These are phyloP conservation scores for Chanos chanos DNA, from an alignment of 2,797 vertebrate species.

Conservation along the genomic window DNA sequence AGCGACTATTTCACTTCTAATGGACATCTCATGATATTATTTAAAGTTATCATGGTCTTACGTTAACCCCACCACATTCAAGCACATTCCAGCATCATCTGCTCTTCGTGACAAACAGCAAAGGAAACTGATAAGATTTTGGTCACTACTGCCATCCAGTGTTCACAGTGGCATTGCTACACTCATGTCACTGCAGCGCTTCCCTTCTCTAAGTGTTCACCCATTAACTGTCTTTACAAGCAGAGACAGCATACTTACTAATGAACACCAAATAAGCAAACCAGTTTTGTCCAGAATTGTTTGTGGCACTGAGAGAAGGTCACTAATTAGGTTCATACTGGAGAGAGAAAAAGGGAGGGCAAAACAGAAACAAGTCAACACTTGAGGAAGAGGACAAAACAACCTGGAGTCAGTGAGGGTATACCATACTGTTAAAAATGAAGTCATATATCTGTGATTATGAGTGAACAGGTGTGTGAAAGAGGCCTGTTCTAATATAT, in stretches of 20 bases:
- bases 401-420: not conserved
- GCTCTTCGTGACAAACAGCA: not conserved
- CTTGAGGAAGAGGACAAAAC: too few species aligned
- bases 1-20: too few species aligned
- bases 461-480: not conserved
- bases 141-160: slow-evolving; percentile 76
- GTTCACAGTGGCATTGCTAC: slow-evolving; percentile 38
- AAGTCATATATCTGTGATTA: not conserved
- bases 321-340: slow-evolving; percentile 35
- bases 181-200: slow-evolving; percentile 34
- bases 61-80: too few species aligned
- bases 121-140: slow-evolving; percentile 59
- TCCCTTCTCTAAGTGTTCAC: slow-evolving; percentile 13
- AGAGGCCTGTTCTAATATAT: not conserved
- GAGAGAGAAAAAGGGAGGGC: slow-evolving; percentile 30
- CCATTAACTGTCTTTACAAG: slow-evolving; percentile 18
- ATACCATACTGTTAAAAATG: too few species aligned
- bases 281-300: slow-evolving; percentile 20
- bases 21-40: too few species aligned
- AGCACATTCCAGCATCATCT: not conserved
- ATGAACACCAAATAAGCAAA: slow-evolving; percentile 16
- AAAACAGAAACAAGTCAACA: slow-evolving; percentile 31
- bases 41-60: too few species aligned
- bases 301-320: slow-evolving; percentile 32
- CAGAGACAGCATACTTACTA: slow-evolving; percentile 17